Evolutionary conservation across 2,113 vertebrate species (phyloP).

Genomic region (Hirundichthys speculiger): DNA sequence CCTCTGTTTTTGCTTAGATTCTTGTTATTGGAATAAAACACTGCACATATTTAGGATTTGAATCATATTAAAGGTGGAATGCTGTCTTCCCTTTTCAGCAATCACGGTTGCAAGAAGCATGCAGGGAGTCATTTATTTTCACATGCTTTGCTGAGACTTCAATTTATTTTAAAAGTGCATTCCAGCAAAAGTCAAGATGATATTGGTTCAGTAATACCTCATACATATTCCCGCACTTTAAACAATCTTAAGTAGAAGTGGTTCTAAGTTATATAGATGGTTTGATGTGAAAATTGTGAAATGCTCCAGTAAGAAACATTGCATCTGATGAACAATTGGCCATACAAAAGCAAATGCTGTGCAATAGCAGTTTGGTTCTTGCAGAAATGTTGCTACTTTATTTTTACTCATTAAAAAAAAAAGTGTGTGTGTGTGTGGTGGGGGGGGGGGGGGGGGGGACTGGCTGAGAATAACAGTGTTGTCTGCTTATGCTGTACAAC

Average conservation of each 20-base stretch:
- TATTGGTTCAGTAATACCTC: constrained; percentile 11
- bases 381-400: too few species aligned
- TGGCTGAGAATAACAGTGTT: too few species aligned
- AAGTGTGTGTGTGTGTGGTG: too few species aligned
- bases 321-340: not conserved
- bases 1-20: not conserved
- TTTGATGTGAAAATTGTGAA: constrained; percentile 6
- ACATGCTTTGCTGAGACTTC: constrained; percentile 10
- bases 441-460: too few species aligned
- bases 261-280: constrained; percentile 8
- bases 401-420: too few species aligned
- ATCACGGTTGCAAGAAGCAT: constrained; percentile 1
- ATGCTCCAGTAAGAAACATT: constrained; percentile 10
- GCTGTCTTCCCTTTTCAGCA: not conserved
- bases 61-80: constrained; percentile 4
- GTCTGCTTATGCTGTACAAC: too few species aligned
- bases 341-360: too few species aligned
- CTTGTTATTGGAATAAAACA: not conserved
- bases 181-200: not conserved
- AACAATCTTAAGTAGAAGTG: constrained; percentile 11
- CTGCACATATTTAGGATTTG: not conserved
- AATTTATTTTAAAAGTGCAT: constrained; percentile 20
- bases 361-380: too few species aligned
- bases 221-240: constrained; percentile 20
- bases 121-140: constrained; percentile 3